Evolutionary conservation across 2,113 vertebrate species (phyloP).

Genomic region (Chascanopsetta lugubris): DNA sequence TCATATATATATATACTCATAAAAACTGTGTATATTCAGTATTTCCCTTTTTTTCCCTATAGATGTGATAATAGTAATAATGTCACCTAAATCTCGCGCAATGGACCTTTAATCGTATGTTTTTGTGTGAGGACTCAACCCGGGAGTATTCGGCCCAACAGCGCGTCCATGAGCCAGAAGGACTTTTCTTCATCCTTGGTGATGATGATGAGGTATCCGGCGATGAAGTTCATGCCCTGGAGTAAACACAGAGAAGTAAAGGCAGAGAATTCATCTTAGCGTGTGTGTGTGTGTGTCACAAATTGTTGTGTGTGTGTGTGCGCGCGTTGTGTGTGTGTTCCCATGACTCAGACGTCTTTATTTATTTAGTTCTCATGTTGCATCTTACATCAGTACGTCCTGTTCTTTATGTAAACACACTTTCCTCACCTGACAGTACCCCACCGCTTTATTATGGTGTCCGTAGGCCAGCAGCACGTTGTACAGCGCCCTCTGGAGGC

Average conservation of each 20-base stretch:
- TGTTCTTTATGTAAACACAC: constrained; percentile 32
- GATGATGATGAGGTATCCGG: constrained; percentile 92
- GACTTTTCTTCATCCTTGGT: constrained; percentile 93
- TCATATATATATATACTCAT: too few relatives aligned
- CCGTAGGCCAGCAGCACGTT: constrained; percentile 93
- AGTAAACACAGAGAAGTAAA: constrained; percentile 40
- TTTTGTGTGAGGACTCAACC: constrained; percentile 77
- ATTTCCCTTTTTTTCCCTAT: too few relatives aligned
- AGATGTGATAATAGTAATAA: too few relatives aligned
- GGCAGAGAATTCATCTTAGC: not conserved
- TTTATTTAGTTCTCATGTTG: not conserved
- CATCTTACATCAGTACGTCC: not conserved
- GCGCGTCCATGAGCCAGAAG: constrained; percentile 94
- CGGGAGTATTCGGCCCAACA: constrained; percentile 90
- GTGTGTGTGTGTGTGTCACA: too few relatives aligned
- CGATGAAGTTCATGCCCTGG: constrained; percentile 98
- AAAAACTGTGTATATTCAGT: too few relatives aligned
- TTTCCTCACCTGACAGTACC: constrained; percentile 93
- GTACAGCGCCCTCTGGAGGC: constrained; percentile 86
- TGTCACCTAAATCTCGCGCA: too few relatives aligned
- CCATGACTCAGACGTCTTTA: not conserved
- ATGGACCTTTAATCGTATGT: not conserved
- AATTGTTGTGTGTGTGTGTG: too few relatives aligned
- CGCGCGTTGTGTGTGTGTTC: not conserved
- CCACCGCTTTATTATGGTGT: constrained; percentile 88